phyloP scores from a whole-genome alignment of 2,113 vertebrate genomes.

The Anguilla japonica region DNA sequence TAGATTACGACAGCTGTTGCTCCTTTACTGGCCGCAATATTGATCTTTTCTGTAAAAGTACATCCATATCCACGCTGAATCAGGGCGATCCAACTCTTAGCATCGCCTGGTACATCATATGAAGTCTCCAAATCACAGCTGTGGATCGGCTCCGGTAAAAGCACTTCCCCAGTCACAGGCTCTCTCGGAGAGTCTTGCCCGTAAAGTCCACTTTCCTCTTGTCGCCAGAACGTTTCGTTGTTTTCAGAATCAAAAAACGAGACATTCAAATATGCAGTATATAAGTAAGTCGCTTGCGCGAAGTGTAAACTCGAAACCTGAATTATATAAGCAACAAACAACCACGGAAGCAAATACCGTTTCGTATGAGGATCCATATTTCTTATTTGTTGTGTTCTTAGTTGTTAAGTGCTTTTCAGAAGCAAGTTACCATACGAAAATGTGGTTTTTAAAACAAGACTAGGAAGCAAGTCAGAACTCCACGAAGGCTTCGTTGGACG shows the following conservation, averaged over 20 bases:
- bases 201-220: conserved; percentile 76
- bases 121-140: conserved; percentile 52
- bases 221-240: conserved; percentile 67
- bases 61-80: conserved; percentile 80
- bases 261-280: conserved; percentile 77
- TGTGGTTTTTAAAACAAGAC: not conserved
- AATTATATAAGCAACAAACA: conserved; percentile 32
- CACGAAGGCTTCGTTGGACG: not conserved
- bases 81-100: conserved; percentile 73
- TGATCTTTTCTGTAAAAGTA: conserved; percentile 81
- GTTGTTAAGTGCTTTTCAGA: not conserved
- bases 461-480: not conserved
- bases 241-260: conserved; percentile 61
- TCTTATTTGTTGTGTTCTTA: not conserved
- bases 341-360: conserved; percentile 24
- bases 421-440: not conserved
- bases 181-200: conserved; percentile 76
- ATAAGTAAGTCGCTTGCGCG: conserved; percentile 57
- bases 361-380: conserved; percentile 13
- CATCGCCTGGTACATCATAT: conserved; percentile 59
- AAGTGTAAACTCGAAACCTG: conserved; percentile 46
- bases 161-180: conserved; percentile 63
- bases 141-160: conserved; percentile 60
- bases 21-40: conserved; percentile 64
- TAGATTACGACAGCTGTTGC: conserved; percentile 77